phyloP scores from a whole-genome alignment of 2,113 vertebrate genomes.

The Leptobrachium leishanense region DNA sequence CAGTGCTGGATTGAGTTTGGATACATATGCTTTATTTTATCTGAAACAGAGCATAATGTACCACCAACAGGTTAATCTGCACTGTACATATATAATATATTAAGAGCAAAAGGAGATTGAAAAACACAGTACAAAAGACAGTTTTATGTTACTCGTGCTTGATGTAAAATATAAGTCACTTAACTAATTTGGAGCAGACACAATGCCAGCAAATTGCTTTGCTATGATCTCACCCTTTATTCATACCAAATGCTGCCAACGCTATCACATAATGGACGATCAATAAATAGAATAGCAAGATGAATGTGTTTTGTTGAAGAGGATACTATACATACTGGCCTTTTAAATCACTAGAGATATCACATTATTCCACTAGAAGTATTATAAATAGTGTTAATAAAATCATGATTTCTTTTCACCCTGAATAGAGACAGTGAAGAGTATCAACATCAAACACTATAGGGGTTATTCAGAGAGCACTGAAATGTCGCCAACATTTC shows the following conservation, averaged over 20 bases:
- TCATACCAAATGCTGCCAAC: conserved; percentile 16
- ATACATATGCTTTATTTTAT: too few relatives aligned
- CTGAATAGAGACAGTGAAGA: too few relatives aligned
- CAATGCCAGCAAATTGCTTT: conserved; percentile 7
- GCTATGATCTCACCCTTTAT: not conserved
- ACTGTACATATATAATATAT: too few relatives aligned
- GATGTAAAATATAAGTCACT: conserved; percentile 18
- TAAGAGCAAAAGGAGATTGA: too few relatives aligned
- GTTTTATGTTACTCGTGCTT: conserved; percentile 1
- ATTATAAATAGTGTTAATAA: not conserved
- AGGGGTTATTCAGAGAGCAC: too few relatives aligned
- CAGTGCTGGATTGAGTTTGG: too few relatives aligned
- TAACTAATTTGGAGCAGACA: conserved; percentile 20
- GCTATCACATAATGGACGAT: not conserved
- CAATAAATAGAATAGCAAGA: conserved; percentile 2
- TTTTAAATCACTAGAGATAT: not conserved
- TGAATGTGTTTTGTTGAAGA: conserved; percentile 11
- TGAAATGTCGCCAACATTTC: too few relatives aligned
- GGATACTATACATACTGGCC: not conserved
- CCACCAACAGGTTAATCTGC: too few relatives aligned
- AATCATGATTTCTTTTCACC: too few relatives aligned
- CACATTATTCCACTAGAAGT: not conserved
- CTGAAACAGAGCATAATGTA: too few relatives aligned
- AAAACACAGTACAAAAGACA: not conserved
- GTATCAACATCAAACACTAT: too few relatives aligned